Evolutionary conservation across 2,797 vertebrate genomes (phyloP).

Genomic region (Oophaga sylvatica): DNA sequence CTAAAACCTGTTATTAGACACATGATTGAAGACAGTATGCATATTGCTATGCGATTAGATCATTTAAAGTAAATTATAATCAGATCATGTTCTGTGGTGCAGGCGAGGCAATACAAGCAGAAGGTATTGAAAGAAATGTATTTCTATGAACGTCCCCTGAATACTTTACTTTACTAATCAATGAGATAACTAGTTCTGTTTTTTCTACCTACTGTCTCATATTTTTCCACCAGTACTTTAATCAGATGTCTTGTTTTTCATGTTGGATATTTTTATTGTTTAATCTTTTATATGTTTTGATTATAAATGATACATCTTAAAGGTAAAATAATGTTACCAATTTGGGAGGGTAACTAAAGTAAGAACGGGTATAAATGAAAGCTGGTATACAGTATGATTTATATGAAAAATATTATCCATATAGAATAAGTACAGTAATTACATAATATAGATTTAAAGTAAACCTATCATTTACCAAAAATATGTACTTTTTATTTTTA

Average conservation of each 20-base stretch:
- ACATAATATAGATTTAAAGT: too few species aligned
- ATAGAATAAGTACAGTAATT: too few species aligned
- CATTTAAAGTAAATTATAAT: slow-evolving; percentile 44
- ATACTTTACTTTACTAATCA: background rate
- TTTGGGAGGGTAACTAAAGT: too few species aligned
- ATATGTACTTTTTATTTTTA: too few species aligned
- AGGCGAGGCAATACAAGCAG: slow-evolving; percentile 11
- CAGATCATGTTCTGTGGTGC: slow-evolving; percentile 18
- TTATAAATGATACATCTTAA: background rate
- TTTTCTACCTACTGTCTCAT: background rate
- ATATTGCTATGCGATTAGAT: slow-evolving; percentile 45
- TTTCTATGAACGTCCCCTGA: background rate
- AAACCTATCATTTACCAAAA: too few species aligned
- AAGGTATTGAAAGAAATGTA: background rate
- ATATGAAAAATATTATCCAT: too few species aligned
- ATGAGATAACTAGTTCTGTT: background rate
- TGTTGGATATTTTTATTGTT: background rate
- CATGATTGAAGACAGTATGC: slow-evolving; percentile 40
- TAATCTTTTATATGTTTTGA: background rate
- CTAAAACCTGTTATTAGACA: slow-evolving; percentile 51
- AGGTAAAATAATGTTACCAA: too few species aligned
- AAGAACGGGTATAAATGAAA: too few species aligned
- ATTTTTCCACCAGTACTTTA: background rate
- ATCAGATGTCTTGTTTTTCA: background rate
- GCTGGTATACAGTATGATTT: too few species aligned